These are phyloP conservation scores for Nothocercus julius DNA, from an alignment of 2,113 vertebrate species.

Conservation along the genomic window DNA sequence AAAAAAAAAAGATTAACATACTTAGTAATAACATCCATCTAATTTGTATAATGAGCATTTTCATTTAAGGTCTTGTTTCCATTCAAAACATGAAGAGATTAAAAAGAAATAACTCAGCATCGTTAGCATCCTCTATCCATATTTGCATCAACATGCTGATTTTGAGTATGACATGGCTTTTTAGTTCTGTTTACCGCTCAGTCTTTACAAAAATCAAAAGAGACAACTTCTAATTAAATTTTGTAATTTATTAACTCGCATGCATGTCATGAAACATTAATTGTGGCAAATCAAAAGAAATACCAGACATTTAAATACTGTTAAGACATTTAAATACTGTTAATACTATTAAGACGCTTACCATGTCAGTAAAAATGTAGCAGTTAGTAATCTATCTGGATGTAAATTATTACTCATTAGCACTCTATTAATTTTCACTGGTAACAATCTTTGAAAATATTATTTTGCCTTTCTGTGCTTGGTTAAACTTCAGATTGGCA, in stretches of 20 bases:
- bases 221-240: constrained; percentile 35
- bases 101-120: constrained; percentile 42
- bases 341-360: neutral
- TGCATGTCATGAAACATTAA: constrained; percentile 36
- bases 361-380: constrained; percentile 38
- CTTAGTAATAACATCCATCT: constrained; percentile 58
- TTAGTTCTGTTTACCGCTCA: constrained; percentile 1
- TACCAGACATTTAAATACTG: constrained; percentile 17
- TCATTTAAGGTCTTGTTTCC: constrained; percentile 48
- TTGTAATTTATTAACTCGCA: constrained; percentile 40
- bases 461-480: neutral
- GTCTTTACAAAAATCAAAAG: neutral
- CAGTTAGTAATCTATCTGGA: neutral
- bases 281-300: constrained; percentile 48
- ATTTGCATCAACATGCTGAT: neutral
- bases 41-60: constrained; percentile 64
- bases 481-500: neutral
- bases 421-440: neutral
- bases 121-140: neutral
- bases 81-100: constrained; percentile 33
- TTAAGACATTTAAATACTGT: constrained; percentile 31
- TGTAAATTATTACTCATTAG: constrained; percentile 52
- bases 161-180: neutral
- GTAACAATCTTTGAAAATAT: constrained; percentile 8
- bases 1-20: constrained; percentile 53